These are phyloP conservation scores for Dendrolimus punctatus DNA, from an alignment of 1,140 invertebrate species.

Conservation along the genomic window DNA sequence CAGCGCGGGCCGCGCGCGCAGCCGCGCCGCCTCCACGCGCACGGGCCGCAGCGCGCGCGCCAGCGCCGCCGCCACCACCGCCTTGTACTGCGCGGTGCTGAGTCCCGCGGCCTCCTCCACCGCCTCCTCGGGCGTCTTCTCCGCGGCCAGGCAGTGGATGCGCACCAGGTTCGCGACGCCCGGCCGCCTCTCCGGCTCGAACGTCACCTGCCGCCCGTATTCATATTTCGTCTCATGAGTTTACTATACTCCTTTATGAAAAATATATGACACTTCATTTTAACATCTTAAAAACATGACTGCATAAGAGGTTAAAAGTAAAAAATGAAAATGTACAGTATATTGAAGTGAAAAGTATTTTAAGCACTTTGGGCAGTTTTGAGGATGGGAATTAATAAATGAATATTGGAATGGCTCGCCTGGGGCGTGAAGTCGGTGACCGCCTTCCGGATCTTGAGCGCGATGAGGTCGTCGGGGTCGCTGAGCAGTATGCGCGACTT, in stretches of 20 bases:
- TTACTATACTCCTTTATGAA: no score
- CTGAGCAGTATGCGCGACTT: conserved; percentile 86
- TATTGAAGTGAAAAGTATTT: no score
- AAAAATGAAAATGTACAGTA: no score
- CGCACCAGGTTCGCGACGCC: conserved; percentile 92
- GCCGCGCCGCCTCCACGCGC: conserved; percentile 57
- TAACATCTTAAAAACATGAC: no score
- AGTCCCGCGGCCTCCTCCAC: conserved; percentile 77
- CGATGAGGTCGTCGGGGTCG: conserved; percentile 85
- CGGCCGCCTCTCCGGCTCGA: conserved; percentile 83
- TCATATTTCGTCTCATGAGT: no score
- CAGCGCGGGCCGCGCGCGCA: conserved; percentile 75
- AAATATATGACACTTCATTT: no score
- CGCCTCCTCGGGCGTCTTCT: conserved; percentile 80
- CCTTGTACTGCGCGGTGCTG: conserved; percentile 77
- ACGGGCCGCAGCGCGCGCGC: conserved; percentile 25
- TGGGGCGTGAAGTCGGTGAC: conserved; percentile 92
- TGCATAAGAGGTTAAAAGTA: no score
- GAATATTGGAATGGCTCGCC: conserved; percentile 40
- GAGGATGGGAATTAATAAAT: no score
- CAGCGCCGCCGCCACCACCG: conserved; percentile 35
- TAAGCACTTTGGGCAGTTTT: no score
- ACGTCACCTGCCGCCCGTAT: conserved; percentile 75
- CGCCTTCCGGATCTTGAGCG: conserved; percentile 90
- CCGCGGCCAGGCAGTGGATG: conserved; percentile 86